A percentile compares a stretch with the other conserved stretches of the same genome.
Conservation (phyloP, 2,888 invertebrate species). For the Pachycephus smyrnensis region DNA sequence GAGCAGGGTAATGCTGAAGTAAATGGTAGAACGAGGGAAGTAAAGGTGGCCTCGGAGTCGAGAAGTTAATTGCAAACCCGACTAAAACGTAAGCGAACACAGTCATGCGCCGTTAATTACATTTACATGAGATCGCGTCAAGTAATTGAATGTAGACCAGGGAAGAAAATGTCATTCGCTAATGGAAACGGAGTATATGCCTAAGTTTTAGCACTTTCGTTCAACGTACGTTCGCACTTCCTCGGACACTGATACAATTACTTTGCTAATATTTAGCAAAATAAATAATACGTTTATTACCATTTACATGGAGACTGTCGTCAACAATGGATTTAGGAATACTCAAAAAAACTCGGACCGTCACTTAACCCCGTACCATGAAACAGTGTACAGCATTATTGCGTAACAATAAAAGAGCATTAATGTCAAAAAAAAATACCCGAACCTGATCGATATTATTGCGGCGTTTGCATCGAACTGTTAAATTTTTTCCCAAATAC, state of each 20-base stretch:
- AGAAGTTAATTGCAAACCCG: slow-evolving; percentile 1
- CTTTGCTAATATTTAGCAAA: not conserved
- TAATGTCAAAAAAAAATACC: too few species aligned
- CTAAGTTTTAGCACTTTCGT: not conserved
- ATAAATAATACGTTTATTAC: too few species aligned
- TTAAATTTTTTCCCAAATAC: too few species aligned
- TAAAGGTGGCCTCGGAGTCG: slow-evolving; percentile 26
- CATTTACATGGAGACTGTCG: too few species aligned
- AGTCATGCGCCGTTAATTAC: slow-evolving; percentile 20
- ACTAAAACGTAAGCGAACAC: slow-evolving; percentile 11
- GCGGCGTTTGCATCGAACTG: too few species aligned
- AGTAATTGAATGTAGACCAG: slow-evolving; percentile 17
- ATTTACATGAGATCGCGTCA: slow-evolving; percentile 25
- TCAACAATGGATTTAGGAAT: too few species aligned
- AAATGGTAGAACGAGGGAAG: slow-evolving; percentile 17
- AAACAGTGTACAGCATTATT: not conserved
- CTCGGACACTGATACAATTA: not conserved
- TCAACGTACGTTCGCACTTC: not conserved
- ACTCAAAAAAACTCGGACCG: too few species aligned
- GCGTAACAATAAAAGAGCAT: too few species aligned
- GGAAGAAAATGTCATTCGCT: slow-evolving; percentile 17
- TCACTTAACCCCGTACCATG: not conserved
- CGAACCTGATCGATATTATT: too few species aligned
- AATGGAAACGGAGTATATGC: not conserved
- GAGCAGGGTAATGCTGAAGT: slow-evolving; percentile 13